Conservation (phyloP, 2,888 invertebrate species). For the Masnerella sp. region DNA sequence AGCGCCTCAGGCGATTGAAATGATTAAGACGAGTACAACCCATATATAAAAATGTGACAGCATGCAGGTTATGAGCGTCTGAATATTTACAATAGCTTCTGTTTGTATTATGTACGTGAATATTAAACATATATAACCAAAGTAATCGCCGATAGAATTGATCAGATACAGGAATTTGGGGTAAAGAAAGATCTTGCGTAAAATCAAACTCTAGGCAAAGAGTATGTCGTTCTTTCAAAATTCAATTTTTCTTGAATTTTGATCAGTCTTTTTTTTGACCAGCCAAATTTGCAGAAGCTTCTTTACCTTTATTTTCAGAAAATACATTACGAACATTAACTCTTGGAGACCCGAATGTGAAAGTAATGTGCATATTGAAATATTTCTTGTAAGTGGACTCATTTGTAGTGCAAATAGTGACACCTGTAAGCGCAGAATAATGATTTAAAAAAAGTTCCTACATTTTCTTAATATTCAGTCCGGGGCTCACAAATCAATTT, state of each 20-base stretch:
- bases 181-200: conserved; percentile 38
- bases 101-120: conserved; percentile 25
- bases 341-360: conserved; percentile 23
- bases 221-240: conserved; percentile 23
- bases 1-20: too few species aligned
- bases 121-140: conserved; percentile 36
- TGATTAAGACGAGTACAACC: too few species aligned
- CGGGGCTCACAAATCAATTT: conserved; percentile 34
- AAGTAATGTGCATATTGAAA: conserved; percentile 42
- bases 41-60: too few species aligned
- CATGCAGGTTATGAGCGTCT: too few species aligned
- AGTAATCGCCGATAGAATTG: conserved; percentile 38
- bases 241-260: conserved; percentile 7
- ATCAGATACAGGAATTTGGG: conserved; percentile 45
- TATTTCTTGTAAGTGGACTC: conserved; percentile 32
- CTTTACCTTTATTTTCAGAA: conserved; percentile 14
- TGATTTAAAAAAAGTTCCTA: conserved; percentile 39
- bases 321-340: conserved; percentile 32
- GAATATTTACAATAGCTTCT: too few species aligned
- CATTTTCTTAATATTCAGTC: conserved; percentile 12
- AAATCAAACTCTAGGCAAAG: conserved; percentile 26
- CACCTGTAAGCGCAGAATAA: conserved; percentile 12
- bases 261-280: conserved; percentile 11
- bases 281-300: background rate
- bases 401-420: background rate